Evolutionary conservation across 2,888 invertebrate species (phyloP).

Genomic region (Argyra leucocephala): DNA sequence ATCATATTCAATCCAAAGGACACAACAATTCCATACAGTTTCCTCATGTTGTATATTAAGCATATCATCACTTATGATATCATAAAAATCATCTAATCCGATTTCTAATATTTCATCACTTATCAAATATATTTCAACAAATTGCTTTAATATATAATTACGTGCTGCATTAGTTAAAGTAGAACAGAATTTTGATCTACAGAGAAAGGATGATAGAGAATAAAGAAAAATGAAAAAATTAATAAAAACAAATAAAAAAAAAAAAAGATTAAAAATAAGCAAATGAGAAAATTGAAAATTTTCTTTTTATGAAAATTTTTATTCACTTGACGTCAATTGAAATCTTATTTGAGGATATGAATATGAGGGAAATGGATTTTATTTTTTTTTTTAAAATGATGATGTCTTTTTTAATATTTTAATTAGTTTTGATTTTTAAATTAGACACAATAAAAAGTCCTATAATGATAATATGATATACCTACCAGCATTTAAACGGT

Average conservation of each 20-base stretch:
- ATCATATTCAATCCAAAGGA: constrained; percentile 79
- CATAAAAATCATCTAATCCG: constrained; percentile 61
- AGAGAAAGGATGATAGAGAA: constrained; percentile 25
- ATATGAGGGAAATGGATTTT: no score
- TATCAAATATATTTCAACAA: constrained; percentile 60
- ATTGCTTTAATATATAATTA: constrained; percentile 65
- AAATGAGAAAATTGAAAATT: no score
- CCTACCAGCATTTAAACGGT: no score
- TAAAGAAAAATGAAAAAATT: constrained; percentile 17
- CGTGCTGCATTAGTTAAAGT: constrained; percentile 60
- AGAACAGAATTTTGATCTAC: constrained; percentile 59
- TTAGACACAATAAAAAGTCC: no score
- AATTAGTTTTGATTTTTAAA: no score
- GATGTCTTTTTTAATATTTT: no score
- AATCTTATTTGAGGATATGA: no score
- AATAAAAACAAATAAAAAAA: not conserved
- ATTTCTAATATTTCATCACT: constrained; percentile 68
- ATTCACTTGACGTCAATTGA: no score
- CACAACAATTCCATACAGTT: constrained; percentile 73
- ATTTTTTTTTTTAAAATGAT: no score
- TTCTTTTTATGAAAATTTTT: no score
- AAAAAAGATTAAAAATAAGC: no score
- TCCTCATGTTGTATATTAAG: constrained; percentile 82
- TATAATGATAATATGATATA: no score
- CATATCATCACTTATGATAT: constrained; percentile 71